phyloP scores from a whole-genome alignment of 2,888 invertebrate genomes.

The Rhamnusium bicolor region DNA sequence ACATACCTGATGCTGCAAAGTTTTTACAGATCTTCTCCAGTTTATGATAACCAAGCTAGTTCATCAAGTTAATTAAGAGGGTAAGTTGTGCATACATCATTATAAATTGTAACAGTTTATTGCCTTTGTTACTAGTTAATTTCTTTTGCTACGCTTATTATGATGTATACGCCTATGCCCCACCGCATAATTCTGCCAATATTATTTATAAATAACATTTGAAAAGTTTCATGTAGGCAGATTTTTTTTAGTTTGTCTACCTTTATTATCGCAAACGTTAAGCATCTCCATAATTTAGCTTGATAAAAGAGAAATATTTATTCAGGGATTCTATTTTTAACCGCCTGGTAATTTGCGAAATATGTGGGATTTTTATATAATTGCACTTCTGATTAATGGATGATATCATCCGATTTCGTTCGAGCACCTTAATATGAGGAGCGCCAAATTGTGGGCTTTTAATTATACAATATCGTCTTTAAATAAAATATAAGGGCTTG shows the following conservation, averaged over 20 bases:
- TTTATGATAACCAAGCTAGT: too few relatives aligned
- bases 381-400: neutral
- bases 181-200: too few relatives aligned
- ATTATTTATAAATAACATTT: neutral
- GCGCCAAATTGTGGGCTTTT: neutral
- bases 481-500: too few relatives aligned
- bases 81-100: too few relatives aligned
- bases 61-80: too few relatives aligned
- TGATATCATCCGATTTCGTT: neutral
- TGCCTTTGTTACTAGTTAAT: too few relatives aligned
- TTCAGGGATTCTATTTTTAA: slow-evolving; percentile 9
- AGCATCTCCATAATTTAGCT: slow-evolving; percentile 1
- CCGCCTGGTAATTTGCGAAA: neutral
- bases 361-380: neutral
- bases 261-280: neutral
- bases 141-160: too few relatives aligned
- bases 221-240: slow-evolving; percentile 6
- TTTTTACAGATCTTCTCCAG: too few relatives aligned
- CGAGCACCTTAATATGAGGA: neutral
- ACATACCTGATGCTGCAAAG: too few relatives aligned
- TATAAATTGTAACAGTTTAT: too few relatives aligned
- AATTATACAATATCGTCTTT: too few relatives aligned
- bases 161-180: too few relatives aligned
- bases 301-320: slow-evolving; percentile 7
- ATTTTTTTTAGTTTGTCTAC: slow-evolving; percentile 2